phyloP scores from a whole-genome alignment of 2,888 invertebrate genomes.

The Xestia xanthographa region DNA sequence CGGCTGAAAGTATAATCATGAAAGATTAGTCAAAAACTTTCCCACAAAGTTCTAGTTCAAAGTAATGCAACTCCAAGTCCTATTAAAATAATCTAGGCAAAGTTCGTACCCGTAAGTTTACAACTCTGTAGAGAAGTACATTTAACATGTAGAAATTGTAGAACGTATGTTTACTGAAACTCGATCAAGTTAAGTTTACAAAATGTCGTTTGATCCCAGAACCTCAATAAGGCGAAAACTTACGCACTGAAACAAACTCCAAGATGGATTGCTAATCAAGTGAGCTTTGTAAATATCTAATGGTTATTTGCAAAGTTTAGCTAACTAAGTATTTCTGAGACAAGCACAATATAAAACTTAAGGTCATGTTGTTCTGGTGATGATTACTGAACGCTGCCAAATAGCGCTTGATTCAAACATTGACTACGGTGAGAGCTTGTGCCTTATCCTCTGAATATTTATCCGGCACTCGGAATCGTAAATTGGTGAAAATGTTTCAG shows the following conservation, averaged over 20 bases:
- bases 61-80: background rate
- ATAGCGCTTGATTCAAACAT: background rate
- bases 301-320: background rate
- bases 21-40: background rate
- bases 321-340: background rate
- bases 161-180: background rate
- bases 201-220: background rate
- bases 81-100: background rate
- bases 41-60: background rate
- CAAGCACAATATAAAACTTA: background rate
- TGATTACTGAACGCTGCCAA: conserved; percentile 13
- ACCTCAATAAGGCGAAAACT: background rate
- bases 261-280: background rate
- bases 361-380: background rate
- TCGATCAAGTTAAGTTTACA: background rate
- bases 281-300: background rate
- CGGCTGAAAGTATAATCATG: background rate
- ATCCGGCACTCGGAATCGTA: conserved; percentile 28
- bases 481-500: background rate
- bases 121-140: background rate
- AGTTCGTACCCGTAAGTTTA: background rate
- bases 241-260: background rate
- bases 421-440: conserved; percentile 39
- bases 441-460: conserved; percentile 47
- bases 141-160: background rate